Conservation (phyloP, 2,797 vertebrate species). For the Gadopsis marmoratus region DNA sequence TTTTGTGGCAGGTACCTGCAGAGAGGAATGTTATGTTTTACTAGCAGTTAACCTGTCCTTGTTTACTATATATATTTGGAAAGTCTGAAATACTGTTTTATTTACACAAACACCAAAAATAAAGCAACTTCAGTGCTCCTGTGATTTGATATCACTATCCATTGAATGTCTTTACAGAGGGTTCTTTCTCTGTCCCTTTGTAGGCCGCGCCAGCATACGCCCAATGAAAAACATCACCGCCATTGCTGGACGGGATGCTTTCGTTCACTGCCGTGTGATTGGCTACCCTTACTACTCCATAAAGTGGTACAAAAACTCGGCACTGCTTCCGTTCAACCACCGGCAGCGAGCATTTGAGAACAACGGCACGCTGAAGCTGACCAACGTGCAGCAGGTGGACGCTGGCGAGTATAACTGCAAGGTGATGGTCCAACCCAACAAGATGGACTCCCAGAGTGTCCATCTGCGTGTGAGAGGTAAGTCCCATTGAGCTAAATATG, state of each 20-base stretch:
- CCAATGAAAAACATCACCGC: constrained; percentile 99
- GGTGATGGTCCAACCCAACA: constrained; percentile 95
- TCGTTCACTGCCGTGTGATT: constrained; percentile 97
- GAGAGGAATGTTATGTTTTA: constrained; percentile 14
- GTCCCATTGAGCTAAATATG: neutral
- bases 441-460: constrained; percentile 97
- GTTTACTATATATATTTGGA: neutral
- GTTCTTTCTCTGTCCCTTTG: constrained; percentile 73
- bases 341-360: constrained; percentile 98
- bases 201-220: constrained; percentile 97
- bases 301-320: constrained; percentile 99
- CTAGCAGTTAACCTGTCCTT: constrained; percentile 10
- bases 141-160: constrained; percentile 33
- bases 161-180: constrained; percentile 84
- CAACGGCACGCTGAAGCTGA: constrained; percentile 96
- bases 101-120: constrained; percentile 46
- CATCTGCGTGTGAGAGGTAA: constrained; percentile 96
- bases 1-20: constrained; percentile 29
- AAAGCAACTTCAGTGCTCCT: constrained; percentile 18
- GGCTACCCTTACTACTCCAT: constrained; percentile 99
- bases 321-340: constrained; percentile 97
- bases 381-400: constrained; percentile 96
- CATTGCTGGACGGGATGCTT: constrained; percentile 95
- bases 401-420: constrained; percentile 98
- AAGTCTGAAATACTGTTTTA: constrained; percentile 21